phyloP scores from a whole-genome alignment of 2,797 vertebrate genomes.

The Geotria australis region DNA sequence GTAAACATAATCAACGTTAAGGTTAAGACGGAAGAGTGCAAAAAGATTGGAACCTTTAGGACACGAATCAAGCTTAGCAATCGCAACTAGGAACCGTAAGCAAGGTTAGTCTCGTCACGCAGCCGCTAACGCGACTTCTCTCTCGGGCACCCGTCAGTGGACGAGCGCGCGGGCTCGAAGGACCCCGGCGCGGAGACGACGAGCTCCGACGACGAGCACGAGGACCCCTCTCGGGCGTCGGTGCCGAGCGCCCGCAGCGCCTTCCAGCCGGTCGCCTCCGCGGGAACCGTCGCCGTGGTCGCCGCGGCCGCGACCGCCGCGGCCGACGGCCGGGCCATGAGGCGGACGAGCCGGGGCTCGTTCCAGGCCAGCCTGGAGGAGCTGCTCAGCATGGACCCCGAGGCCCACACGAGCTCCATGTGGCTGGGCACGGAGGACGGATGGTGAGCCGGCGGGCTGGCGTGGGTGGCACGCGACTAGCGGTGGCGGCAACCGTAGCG shows the following conservation, averaged over 20 bases:
- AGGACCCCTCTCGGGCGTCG: conserved; percentile 33
- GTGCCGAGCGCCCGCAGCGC: conserved; percentile 19
- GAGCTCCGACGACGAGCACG: conserved; percentile 86
- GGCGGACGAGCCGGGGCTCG: conserved; percentile 60
- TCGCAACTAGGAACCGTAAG: too few species aligned
- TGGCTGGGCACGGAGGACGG: conserved; percentile 92
- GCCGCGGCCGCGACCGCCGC: too few species aligned
- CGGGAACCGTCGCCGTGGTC: too few species aligned
- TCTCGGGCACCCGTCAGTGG: too few species aligned
- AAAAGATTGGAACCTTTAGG: too few species aligned
- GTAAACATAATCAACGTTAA: too few species aligned
- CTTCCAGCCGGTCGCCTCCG: conserved; percentile 17
- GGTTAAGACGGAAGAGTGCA: too few species aligned
- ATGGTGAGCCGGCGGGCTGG: conserved; percentile 21
- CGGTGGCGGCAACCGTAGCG: too few species aligned
- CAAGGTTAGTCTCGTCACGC: too few species aligned
- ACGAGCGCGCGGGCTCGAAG: conserved; percentile 15
- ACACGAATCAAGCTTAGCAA: too few species aligned
- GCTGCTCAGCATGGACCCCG: conserved; percentile 59
- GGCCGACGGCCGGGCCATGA: conserved; percentile 47
- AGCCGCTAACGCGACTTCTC: too few species aligned
- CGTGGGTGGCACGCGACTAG: too few species aligned
- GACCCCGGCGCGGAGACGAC: conserved; percentile 57
- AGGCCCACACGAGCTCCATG: conserved; percentile 86
- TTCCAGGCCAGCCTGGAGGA: conserved; percentile 72